Percentiles rank a stretch among this genome's conserved stretches.
Conservation (phyloP, 2,797 vertebrate genomes). For the Scolopax bukidnonensis region DNA sequence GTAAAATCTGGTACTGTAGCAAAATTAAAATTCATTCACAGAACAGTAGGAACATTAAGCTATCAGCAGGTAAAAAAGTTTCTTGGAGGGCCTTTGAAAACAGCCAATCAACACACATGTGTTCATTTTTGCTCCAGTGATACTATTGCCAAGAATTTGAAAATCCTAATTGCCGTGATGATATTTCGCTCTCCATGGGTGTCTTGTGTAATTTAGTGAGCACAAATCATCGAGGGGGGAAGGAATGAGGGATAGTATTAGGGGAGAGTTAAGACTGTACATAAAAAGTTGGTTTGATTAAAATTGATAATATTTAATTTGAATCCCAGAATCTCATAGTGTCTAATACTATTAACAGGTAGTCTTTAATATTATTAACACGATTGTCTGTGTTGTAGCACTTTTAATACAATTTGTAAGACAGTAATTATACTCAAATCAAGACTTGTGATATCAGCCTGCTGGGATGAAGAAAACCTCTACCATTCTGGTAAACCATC, state of each 20-base stretch:
- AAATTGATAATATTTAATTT: neutral
- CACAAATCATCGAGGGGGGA: neutral
- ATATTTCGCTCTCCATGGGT: neutral
- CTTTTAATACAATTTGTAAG: neutral
- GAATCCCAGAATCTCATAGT: neutral
- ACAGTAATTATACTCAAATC: neutral
- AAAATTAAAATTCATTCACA: neutral
- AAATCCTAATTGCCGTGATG: neutral
- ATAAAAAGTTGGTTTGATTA: neutral
- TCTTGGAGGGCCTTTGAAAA: neutral
- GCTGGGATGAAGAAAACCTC: neutral
- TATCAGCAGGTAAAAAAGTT: neutral
- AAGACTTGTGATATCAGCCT: neutral
- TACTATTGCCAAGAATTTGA: neutral
- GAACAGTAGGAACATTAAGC: neutral
- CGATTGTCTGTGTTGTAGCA: neutral
- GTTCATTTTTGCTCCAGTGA: neutral
- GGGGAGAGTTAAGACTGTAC: neutral
- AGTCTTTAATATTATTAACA: neutral
- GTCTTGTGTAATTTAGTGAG: neutral
- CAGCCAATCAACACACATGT: neutral
- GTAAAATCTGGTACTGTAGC: neutral
- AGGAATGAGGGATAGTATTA: rapidly evolving
- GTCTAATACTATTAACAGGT: neutral
- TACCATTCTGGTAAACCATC: neutral